Conservation (phyloP, 2,888 invertebrate genomes). For the Drosophila paramelanica region DNA sequence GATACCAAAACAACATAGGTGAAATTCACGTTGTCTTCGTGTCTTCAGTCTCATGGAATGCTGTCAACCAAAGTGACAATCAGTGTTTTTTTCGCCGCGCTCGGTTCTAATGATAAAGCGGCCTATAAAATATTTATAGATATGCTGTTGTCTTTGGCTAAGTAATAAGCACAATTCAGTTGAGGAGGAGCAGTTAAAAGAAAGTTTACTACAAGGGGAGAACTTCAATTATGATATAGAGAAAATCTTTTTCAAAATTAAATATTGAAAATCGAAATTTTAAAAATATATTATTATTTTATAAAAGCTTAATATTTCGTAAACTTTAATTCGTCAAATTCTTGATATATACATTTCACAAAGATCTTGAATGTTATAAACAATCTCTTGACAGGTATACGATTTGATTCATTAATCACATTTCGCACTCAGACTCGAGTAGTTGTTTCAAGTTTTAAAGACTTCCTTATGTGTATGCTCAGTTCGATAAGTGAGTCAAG, state of each 20-base stretch:
- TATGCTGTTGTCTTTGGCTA: background rate
- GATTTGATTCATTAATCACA: background rate
- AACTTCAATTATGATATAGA: too few relatives aligned
- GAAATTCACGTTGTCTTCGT: conserved; percentile 7
- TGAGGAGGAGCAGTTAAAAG: background rate
- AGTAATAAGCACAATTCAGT: background rate
- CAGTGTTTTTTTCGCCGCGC: conserved; percentile 32
- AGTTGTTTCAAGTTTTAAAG: conserved; percentile 20
- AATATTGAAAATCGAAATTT: too few relatives aligned
- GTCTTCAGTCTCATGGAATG: conserved; percentile 13
- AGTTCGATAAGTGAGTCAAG: conserved; percentile 7
- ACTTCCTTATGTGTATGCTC: conserved; percentile 28
- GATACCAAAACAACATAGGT: conserved; percentile 6
- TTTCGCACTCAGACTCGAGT: conserved; percentile 23
- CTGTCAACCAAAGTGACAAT: conserved; percentile 45
- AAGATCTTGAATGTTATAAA: background rate
- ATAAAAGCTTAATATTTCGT: too few relatives aligned
- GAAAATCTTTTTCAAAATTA: too few relatives aligned
- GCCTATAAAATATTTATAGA: conserved; percentile 31
- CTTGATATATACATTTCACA: background rate
- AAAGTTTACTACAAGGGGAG: too few relatives aligned
- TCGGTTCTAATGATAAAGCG: conserved; percentile 37
- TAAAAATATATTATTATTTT: too few relatives aligned
- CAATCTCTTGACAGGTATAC: background rate
- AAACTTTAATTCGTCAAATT: background rate